These are phyloP conservation scores for Salticus scenicus DNA, from an alignment of 2,888 invertebrate genomes.

Conservation along the genomic window DNA sequence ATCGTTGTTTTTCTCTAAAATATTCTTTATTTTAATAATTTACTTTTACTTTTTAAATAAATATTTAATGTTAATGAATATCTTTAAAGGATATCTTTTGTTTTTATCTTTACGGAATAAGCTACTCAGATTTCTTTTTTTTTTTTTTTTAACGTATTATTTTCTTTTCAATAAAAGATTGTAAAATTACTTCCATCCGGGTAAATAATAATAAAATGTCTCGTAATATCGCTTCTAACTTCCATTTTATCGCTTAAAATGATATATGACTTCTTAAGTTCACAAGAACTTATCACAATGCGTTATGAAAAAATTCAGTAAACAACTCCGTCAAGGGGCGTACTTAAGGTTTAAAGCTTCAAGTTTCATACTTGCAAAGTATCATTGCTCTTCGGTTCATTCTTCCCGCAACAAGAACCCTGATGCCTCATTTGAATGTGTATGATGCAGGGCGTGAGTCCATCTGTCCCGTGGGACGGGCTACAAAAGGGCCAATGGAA, in stretches of 20 bases:
- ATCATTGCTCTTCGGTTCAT: slow-evolving; percentile 12
- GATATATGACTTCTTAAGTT: not conserved
- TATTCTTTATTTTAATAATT: no score
- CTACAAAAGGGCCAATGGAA: slow-evolving; percentile 58
- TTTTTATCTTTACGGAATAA: no score
- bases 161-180: no score
- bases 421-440: slow-evolving; percentile 57
- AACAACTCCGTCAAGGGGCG: slow-evolving; percentile 9
- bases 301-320: slow-evolving; percentile 3
- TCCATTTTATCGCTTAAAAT: not conserved
- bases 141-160: no score
- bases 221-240: not conserved
- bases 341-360: not conserved
- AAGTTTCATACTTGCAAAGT: not conserved
- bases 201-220: no score
- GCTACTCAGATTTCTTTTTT: no score
- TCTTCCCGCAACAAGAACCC: slow-evolving; percentile 33
- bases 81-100: no score
- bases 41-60: no score
- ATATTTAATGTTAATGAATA: no score
- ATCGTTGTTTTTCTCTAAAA: no score
- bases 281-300: not conserved
- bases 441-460: slow-evolving; percentile 60
- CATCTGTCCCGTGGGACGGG: slow-evolving; percentile 62
- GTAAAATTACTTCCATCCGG: no score